Evolutionary conservation across 2,888 invertebrate species (phyloP).

Genomic region (Phortica okadai): DNA sequence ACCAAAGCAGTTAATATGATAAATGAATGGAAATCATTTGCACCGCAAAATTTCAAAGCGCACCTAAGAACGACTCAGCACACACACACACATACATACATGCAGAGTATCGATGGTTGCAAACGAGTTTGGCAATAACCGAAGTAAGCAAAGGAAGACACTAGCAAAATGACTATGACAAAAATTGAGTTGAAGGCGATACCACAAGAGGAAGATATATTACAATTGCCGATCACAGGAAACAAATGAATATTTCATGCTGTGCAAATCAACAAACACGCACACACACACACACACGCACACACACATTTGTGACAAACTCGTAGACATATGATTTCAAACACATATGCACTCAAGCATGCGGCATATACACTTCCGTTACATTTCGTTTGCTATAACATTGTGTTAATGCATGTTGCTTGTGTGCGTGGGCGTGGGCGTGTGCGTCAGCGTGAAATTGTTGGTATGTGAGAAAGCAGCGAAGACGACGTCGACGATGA

Average conservation of each 20-base stretch:
- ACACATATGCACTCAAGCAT: background rate
- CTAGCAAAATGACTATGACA: conserved; percentile 48
- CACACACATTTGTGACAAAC: conserved; percentile 36
- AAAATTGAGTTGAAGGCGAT: conserved; percentile 69
- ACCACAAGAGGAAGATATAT: conserved; percentile 67
- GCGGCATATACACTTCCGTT: background rate
- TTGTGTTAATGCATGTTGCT: background rate
- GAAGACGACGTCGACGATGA: background rate
- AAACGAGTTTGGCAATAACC: conserved; percentile 47
- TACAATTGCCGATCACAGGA: conserved; percentile 71
- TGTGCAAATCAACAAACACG: conserved; percentile 63
- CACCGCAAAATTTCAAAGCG: conserved; percentile 59
- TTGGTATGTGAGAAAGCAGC: background rate
- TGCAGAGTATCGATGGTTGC: conserved; percentile 41
- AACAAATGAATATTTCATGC: conserved; percentile 71
- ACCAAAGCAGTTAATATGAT: conserved; percentile 54
- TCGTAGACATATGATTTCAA: background rate
- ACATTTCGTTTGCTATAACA: background rate
- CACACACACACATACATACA: conserved; percentile 25
- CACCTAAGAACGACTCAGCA: conserved; percentile 23
- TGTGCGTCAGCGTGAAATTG: background rate
- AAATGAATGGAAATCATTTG: conserved; percentile 66
- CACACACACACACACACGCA: conserved; percentile 33
- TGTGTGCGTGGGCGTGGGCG: background rate
- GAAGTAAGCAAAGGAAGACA: conserved; percentile 50